phyloP scores from a whole-genome alignment of 2,113 vertebrate species.

The Sylvilagus bachmani region DNA sequence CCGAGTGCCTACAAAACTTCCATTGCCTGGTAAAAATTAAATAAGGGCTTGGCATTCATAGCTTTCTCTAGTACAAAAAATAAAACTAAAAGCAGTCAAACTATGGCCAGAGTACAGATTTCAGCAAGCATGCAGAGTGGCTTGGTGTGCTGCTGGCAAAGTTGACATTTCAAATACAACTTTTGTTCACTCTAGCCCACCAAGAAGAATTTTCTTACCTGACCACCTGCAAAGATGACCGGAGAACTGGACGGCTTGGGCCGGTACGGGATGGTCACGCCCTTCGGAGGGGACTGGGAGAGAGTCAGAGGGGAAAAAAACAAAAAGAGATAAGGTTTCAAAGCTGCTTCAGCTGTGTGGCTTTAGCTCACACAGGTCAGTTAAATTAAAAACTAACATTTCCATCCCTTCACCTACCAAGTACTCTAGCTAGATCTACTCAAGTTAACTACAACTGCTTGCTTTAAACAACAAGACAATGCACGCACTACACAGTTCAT shows the following conservation, averaged over 20 bases:
- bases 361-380: slow-evolving; percentile 85
- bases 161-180: slow-evolving; percentile 65
- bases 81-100: slow-evolving; percentile 77
- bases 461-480: slow-evolving; percentile 45
- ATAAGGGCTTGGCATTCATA: slow-evolving; percentile 75
- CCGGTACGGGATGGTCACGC: slow-evolving; percentile 98
- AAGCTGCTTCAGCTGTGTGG: slow-evolving; percentile 87
- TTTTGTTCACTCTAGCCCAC: slow-evolving; percentile 62
- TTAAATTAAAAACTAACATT: slow-evolving; percentile 72
- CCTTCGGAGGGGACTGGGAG: slow-evolving; percentile 97
- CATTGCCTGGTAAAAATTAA: slow-evolving; percentile 78
- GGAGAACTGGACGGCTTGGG: slow-evolving; percentile 99
- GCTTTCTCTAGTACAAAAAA: slow-evolving; percentile 74
- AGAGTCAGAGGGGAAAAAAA: slow-evolving; percentile 84
- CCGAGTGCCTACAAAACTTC: slow-evolving; percentile 84
- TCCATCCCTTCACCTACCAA: slow-evolving; percentile 54
- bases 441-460: slow-evolving; percentile 36
- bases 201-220: slow-evolving; percentile 92
- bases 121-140: slow-evolving; percentile 84
- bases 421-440: slow-evolving; percentile 3
- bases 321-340: slow-evolving; percentile 86
- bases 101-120: slow-evolving; percentile 76
- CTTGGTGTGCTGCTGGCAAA: slow-evolving; percentile 78
- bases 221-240: slow-evolving; percentile 99
- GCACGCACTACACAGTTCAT: background rate